phyloP scores from a whole-genome alignment of 2,797 vertebrate genomes.

The Premnoplex brunnescens region DNA sequence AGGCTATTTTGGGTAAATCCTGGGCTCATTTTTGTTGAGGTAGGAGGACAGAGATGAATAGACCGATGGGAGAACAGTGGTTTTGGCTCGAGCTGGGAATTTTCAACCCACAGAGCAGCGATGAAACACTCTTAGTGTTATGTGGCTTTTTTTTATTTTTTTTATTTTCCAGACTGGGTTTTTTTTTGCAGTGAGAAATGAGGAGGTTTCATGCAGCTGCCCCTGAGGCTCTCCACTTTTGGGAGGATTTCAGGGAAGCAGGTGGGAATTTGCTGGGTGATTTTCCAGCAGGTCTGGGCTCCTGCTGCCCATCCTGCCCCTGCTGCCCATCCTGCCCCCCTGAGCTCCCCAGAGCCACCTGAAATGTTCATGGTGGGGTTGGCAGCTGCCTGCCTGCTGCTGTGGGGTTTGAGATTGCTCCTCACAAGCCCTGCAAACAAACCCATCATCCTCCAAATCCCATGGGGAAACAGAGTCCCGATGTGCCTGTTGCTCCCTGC shows the following conservation, averaged over 20 bases:
- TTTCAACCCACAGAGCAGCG: background rate
- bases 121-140: background rate
- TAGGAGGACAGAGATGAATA: constrained; percentile 24
- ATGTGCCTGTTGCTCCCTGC: background rate
- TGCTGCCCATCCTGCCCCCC: background rate
- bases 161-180: background rate
- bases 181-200: background rate
- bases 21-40: background rate
- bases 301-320: background rate
- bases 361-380: background rate
- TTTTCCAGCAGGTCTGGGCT: background rate
- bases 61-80: background rate
- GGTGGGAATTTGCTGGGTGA: background rate
- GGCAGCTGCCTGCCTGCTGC: background rate
- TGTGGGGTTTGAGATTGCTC: background rate
- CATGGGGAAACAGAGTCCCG: background rate
- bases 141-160: background rate
- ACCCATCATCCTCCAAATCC: background rate
- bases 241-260: background rate
- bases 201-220: background rate
- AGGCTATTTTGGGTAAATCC: constrained; percentile 16
- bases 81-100: background rate
- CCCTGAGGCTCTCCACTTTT: background rate
- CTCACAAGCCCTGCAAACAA: rapidly evolving
- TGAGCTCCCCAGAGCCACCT: rapidly evolving